phyloP scores from a whole-genome alignment of 2,113 vertebrate species.

The Hyla sarda region DNA sequence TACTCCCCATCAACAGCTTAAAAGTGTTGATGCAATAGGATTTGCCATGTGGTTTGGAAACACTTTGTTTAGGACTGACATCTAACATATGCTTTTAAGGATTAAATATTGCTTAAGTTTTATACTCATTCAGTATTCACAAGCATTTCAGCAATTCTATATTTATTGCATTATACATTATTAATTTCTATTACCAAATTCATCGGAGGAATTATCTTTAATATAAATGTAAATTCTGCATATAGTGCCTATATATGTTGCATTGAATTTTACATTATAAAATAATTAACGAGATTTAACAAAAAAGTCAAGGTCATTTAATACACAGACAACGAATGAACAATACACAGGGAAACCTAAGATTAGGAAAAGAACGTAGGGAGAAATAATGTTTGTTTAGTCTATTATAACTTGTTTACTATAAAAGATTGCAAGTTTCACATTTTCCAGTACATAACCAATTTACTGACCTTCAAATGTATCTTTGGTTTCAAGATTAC shows the following conservation, averaged over 20 bases:
- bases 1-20: no score
- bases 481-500: neutral
- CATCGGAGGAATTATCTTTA: slow-evolving; percentile 41
- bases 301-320: slow-evolving; percentile 9
- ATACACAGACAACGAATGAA: neutral
- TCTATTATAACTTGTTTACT: neutral
- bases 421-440: neutral
- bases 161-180: slow-evolving; percentile 38
- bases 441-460: neutral
- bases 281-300: slow-evolving; percentile 33
- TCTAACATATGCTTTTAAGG: neutral
- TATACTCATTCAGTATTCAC: neutral
- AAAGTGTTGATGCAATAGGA: neutral
- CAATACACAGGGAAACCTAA: neutral
- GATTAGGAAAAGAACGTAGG: neutral
- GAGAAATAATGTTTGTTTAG: neutral
- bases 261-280: slow-evolving; percentile 21
- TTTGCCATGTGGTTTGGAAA: neutral
- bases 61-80: neutral
- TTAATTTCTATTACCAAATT: slow-evolving; percentile 36
- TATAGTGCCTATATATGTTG: slow-evolving; percentile 10
- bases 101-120: neutral
- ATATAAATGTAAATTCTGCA: slow-evolving; percentile 44
- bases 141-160: slow-evolving; percentile 10
- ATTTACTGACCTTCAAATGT: neutral